A percentile compares a stretch with the other conserved stretches of the same genome.
Conservation (phyloP, 2,797 vertebrate genomes). For the Otolemur crassicaudatus region DNA sequence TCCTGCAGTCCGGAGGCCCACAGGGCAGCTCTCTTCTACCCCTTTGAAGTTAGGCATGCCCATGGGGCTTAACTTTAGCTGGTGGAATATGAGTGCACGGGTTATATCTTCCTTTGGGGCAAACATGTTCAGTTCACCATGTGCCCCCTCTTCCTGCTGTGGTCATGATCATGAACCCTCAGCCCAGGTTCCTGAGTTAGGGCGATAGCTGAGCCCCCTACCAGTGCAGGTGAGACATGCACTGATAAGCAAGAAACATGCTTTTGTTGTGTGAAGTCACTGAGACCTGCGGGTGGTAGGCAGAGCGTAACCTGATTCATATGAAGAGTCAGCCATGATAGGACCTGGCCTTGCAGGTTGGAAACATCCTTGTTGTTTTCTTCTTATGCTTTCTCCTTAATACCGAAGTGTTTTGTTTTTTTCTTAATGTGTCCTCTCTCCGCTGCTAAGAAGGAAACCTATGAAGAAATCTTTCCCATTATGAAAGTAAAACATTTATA, state of each 20-base stretch:
- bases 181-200: neutral
- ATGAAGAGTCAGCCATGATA: neutral
- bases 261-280: no score
- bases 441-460: neutral
- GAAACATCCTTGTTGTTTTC: neutral
- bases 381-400: neutral
- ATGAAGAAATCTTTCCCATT: neutral
- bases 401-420: neutral
- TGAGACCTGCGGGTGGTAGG: neutral
- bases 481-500: neutral
- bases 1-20: neutral
- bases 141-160: neutral
- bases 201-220: neutral
- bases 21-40: accelerated
- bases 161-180: neutral
- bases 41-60: no score
- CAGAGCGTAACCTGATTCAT: accelerated
- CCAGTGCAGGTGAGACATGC: neutral
- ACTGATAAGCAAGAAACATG: neutral
- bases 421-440: neutral
- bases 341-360: neutral
- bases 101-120: neutral
- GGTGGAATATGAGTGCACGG: neutral
- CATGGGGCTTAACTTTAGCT: accelerated
- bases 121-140: accelerated